Percentiles rank a stretch among this genome's conserved stretches.
Evolutionary conservation across 2,113 vertebrate genomes (phyloP).

Genomic region (Nannospalax galili): DNA sequence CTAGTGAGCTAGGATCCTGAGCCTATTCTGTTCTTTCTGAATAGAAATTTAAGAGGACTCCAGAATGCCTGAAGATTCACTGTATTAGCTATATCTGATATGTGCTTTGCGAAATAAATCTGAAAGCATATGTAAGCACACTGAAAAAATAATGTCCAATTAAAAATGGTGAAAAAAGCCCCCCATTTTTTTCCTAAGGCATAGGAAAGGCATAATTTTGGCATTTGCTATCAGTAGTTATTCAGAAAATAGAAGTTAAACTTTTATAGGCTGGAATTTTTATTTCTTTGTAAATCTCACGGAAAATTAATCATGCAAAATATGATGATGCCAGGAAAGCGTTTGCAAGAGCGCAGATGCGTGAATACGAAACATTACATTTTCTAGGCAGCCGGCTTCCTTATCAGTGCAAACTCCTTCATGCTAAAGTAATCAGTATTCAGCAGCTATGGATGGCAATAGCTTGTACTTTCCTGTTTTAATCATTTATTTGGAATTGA

Average conservation of each 20-base stretch:
- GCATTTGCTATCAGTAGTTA: slow-evolving; percentile 39
- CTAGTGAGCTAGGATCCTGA: background rate
- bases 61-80: background rate
- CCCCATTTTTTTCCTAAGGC: background rate
- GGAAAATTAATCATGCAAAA: slow-evolving; percentile 73
- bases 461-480: slow-evolving; percentile 13
- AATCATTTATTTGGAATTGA: background rate
- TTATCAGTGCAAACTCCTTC: background rate
- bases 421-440: slow-evolving; percentile 24
- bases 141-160: slow-evolving; percentile 15
- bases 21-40: background rate
- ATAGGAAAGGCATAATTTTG: slow-evolving; percentile 47
- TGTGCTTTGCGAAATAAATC: background rate
- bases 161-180: background rate
- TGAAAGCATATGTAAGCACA: background rate
- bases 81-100: background rate
- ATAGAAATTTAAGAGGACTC: background rate
- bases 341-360: slow-evolving; percentile 45
- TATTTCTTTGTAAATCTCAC: slow-evolving; percentile 60
- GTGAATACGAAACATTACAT: slow-evolving; percentile 50
- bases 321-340: slow-evolving; percentile 34
- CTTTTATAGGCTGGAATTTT: slow-evolving; percentile 53
- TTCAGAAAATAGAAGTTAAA: slow-evolving; percentile 56
- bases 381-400: slow-evolving; percentile 45
- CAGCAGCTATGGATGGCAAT: background rate